Evolutionary conservation across 2,797 vertebrate species (phyloP).

Genomic region (Typhlichthys eigenmanni): DNA sequence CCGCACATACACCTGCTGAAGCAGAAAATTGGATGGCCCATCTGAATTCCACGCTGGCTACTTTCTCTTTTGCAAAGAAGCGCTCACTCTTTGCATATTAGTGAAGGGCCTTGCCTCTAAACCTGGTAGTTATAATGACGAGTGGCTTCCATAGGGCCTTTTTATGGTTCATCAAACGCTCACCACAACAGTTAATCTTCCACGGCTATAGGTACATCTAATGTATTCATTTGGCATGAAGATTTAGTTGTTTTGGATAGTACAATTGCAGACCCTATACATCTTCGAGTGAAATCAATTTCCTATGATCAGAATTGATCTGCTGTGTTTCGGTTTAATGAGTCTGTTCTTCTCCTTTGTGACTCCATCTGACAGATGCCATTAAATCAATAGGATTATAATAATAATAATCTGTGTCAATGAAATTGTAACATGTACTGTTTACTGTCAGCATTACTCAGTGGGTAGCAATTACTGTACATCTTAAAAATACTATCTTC

Average conservation of each 20-base stretch:
- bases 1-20: slow-evolving; percentile 40
- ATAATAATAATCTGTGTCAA: slow-evolving; percentile 32
- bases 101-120: slow-evolving; percentile 18
- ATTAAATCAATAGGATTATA: slow-evolving; percentile 64
- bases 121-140: slow-evolving; percentile 37
- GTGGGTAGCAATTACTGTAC: too few species aligned
- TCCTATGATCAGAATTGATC: slow-evolving; percentile 28
- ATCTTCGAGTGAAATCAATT: slow-evolving; percentile 51
- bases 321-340: slow-evolving; percentile 31
- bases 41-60: slow-evolving; percentile 44
- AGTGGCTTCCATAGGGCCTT: slow-evolving; percentile 36
- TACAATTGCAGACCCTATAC: slow-evolving; percentile 22
- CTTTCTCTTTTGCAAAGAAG: slow-evolving; percentile 27
- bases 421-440: too few species aligned
- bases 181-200: slow-evolving; percentile 32
- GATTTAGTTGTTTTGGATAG: slow-evolving; percentile 16
- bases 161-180: slow-evolving; percentile 41
- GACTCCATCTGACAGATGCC: slow-evolving; percentile 27
- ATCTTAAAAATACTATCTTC: not conserved
- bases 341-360: slow-evolving; percentile 39
- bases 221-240: slow-evolving; percentile 45
- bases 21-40: slow-evolving; percentile 56
- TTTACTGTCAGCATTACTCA: too few species aligned
- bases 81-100: slow-evolving; percentile 24
- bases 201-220: slow-evolving; percentile 29